phyloP scores from a whole-genome alignment of 1,140 invertebrate genomes.

The Drosophila tani region DNA sequence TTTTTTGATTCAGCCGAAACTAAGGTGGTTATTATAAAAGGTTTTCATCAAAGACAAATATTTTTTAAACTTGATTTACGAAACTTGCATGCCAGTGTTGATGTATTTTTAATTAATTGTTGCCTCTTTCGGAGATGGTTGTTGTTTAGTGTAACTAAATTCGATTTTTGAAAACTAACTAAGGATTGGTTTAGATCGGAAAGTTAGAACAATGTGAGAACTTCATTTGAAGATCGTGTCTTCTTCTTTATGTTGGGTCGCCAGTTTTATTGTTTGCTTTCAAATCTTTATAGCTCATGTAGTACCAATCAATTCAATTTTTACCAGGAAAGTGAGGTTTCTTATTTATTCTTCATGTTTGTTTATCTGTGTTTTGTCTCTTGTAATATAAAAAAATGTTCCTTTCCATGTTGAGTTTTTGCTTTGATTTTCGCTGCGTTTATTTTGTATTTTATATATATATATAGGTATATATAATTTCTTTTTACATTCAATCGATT shows the following conservation, averaged over 20 bases:
- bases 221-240: slow-evolving; percentile 20
- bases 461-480: slow-evolving; percentile 54
- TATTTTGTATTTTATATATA: slow-evolving; percentile 28
- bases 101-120: slow-evolving; percentile 32
- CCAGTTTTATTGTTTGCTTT: slow-evolving; percentile 76
- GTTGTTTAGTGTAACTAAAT: slow-evolving; percentile 56
- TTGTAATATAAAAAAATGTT: slow-evolving; percentile 80
- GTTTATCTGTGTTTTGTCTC: slow-evolving; percentile 54
- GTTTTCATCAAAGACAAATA: slow-evolving; percentile 60
- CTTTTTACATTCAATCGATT: slow-evolving; percentile 66
- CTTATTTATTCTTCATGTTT: slow-evolving; percentile 37
- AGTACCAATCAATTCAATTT: slow-evolving; percentile 56
- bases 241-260: slow-evolving; percentile 47
- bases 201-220: slow-evolving; percentile 32
- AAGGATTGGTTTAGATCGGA: slow-evolving; percentile 67
- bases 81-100: slow-evolving; percentile 69
- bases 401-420: slow-evolving; percentile 32
- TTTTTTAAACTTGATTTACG: slow-evolving; percentile 67
- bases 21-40: slow-evolving; percentile 23
- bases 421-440: slow-evolving; percentile 49
- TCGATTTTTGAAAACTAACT: slow-evolving; percentile 32
- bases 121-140: slow-evolving; percentile 45
- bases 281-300: slow-evolving; percentile 43
- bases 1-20: slow-evolving; percentile 52
- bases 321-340: slow-evolving; percentile 75